A percentile compares a stretch with the other conserved stretches of the same genome.
Conservation (phyloP, 2,797 vertebrate species). For the Lateolabrax maculatus region DNA sequence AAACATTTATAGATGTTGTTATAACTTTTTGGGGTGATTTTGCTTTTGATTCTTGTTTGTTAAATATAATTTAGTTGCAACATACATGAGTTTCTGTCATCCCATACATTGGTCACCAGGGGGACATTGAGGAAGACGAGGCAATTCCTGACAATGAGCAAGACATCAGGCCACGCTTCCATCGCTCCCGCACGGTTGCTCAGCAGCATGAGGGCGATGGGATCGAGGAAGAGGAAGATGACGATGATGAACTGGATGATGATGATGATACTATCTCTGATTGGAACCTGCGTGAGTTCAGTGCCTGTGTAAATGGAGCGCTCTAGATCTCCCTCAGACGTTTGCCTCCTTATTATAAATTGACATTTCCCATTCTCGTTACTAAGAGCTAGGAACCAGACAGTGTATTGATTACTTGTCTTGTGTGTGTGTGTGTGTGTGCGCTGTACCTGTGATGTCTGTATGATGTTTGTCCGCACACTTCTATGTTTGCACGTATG, state of each 20-base stretch:
- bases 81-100: neutral
- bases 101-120: slow-evolving; percentile 77
- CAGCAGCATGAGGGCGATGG: slow-evolving; percentile 95
- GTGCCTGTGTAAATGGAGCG: slow-evolving; percentile 1
- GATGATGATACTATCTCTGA: slow-evolving; percentile 97
- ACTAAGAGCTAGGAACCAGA: neutral
- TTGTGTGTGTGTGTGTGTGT: slow-evolving; percentile 56
- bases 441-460: slow-evolving; percentile 34
- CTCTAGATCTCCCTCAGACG: neutral
- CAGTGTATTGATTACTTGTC: slow-evolving; percentile 17
- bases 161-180: slow-evolving; percentile 96
- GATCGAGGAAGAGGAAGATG: slow-evolving; percentile 92
- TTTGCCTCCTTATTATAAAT: neutral
- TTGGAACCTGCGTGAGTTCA: slow-evolving; percentile 95
- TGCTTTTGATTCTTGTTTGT: neutral
- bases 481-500: slow-evolving; percentile 44
- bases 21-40: neutral
- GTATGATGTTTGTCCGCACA: slow-evolving; percentile 49
- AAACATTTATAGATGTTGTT: neutral
- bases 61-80: neutral
- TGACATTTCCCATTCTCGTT: neutral
- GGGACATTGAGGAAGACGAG: slow-evolving; percentile 97
- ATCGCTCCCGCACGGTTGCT: slow-evolving; percentile 95
- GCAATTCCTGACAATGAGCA: slow-evolving; percentile 97
- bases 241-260: slow-evolving; percentile 94